Evolutionary conservation across 2,113 vertebrate genomes (phyloP), one percentile per base, ranked within the genome.

Genomic region (Morone saxatilis): DNA sequence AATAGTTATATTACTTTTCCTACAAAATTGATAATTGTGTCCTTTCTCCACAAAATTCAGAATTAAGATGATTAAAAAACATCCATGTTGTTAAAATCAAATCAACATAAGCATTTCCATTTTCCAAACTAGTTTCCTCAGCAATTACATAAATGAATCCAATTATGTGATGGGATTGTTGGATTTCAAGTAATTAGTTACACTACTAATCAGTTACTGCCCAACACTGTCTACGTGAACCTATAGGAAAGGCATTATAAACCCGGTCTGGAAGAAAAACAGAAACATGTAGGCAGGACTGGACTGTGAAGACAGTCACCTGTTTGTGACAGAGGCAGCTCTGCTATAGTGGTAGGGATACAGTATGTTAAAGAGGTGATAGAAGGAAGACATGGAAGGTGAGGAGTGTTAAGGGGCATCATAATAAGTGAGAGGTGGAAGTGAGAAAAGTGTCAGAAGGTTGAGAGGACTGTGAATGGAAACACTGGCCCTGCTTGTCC

Each of bases 391-490:
- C 85, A 84, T 40, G 73, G 78, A 85, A 87, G 57, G 71, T 36
- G 4, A 22, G 11, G 47, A 70, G 74, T 79, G 81, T 85, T 75
- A 72, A 85, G 80, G 80, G 80, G 66, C 73, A 79, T 89, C 76
- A 84, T 87, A 91, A 85, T 89, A 92, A 92, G 88, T 90, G 85
- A 84, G 84, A 91, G 75, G 59, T 76, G 69, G 84, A 80, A 70
- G 80, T 20, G 31, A 73, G 71, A 80, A 61, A 86, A 86, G 75
- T 86, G 84, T 90, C 80, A 83, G 72, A 73, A 62, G 76, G 51
- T 86, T 89, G 87, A 71, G 69, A 77, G 82, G 72, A 68, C 73
- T 85, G 87, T 81, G 84, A 91, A 91, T 89, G 78, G 87, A 92
- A 93, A 87, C 79, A 84, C 79, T 88, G 75, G 88, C 81, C 76